These are phyloP conservation scores for Fopius arisanus DNA, from an alignment of 1,140 invertebrate genomes.

Conservation along the genomic window DNA sequence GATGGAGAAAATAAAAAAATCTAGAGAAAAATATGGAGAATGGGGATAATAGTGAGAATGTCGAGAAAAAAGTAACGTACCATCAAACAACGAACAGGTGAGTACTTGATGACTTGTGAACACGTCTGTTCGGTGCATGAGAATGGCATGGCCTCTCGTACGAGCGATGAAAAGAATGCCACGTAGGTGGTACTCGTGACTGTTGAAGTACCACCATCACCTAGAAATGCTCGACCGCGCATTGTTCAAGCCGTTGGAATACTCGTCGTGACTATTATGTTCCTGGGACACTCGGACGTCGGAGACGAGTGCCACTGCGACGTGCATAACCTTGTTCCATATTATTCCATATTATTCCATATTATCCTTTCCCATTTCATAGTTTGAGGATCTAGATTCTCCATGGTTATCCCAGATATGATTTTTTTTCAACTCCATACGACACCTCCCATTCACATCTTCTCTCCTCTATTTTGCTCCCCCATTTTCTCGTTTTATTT, in stretches of 20 bases:
- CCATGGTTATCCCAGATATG: background rate
- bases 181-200: slow-evolving; percentile 7
- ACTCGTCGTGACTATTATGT: slow-evolving; percentile 9
- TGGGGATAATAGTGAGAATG: too few species aligned
- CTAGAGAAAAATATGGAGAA: too few species aligned
- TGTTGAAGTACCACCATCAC: slow-evolving; percentile 11
- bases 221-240: slow-evolving; percentile 1
- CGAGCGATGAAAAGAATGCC: background rate
- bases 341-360: background rate
- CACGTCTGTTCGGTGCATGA: background rate
- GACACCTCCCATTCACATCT: background rate
- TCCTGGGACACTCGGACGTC: slow-evolving; percentile 6
- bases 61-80: background rate
- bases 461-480: background rate
- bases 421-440: background rate
- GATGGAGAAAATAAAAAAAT: too few species aligned
- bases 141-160: background rate
- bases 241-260: slow-evolving; percentile 8
- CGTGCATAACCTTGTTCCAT: background rate
- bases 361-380: background rate
- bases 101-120: background rate
- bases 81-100: background rate
- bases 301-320: slow-evolving; percentile 4
- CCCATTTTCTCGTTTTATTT: too few species aligned
- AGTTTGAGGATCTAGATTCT: background rate